These are phyloP conservation scores for Natrix natrix DNA, from an alignment of 2,797 vertebrate genomes.

Conservation along the genomic window DNA sequence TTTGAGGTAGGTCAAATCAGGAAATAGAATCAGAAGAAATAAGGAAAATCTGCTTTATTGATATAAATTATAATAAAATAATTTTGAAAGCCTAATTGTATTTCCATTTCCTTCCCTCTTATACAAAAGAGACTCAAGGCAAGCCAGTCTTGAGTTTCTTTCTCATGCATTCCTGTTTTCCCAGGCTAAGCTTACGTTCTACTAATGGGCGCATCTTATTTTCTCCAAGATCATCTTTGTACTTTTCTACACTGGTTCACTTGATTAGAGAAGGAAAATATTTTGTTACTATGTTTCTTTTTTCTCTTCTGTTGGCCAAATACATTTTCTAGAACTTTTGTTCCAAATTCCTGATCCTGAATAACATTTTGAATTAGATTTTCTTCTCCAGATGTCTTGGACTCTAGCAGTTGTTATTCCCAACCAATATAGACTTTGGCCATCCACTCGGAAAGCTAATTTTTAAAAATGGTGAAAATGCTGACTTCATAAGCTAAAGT, in stretches of 20 bases:
- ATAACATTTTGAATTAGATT: background rate
- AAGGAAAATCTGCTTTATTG: background rate
- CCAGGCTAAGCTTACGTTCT: background rate
- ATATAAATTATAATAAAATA: background rate
- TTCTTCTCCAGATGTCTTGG: background rate
- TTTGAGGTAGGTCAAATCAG: background rate
- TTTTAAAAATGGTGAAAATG: background rate
- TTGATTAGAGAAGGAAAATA: background rate
- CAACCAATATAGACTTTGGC: background rate
- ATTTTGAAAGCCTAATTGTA: background rate
- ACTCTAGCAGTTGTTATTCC: background rate
- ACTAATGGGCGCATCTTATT: background rate
- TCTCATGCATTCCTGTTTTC: background rate
- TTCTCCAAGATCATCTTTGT: background rate
- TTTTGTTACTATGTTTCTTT: background rate
- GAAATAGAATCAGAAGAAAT: background rate
- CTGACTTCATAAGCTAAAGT: background rate
- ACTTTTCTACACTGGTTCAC: background rate
- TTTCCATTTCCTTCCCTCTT: background rate
- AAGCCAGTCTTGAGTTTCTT: background rate
- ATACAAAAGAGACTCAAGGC: background rate
- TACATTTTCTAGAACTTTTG: background rate
- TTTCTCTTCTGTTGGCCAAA: background rate
- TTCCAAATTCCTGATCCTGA: background rate
- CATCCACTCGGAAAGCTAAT: background rate